Evolutionary conservation across 2,797 vertebrate species (phyloP).

Genomic region (Brotogeris chrysoptera): DNA sequence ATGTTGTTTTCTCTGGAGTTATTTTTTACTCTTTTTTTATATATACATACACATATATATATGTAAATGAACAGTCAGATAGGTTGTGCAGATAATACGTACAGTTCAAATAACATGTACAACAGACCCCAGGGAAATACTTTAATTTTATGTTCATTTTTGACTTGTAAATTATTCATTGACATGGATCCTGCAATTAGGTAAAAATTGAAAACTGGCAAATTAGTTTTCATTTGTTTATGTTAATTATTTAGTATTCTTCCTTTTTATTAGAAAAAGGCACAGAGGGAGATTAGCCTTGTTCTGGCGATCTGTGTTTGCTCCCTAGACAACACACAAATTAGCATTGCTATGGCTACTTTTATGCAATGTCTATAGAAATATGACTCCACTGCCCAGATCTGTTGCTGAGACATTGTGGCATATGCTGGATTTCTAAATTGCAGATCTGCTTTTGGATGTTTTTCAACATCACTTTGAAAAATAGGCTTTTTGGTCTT

Average conservation of each 20-base stretch:
- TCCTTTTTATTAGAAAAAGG: slow-evolving; percentile 29
- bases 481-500: background rate
- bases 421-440: background rate
- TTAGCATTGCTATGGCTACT: background rate
- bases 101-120: slow-evolving; percentile 38
- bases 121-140: slow-evolving; percentile 57
- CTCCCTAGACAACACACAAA: slow-evolving; percentile 22
- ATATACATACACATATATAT: background rate
- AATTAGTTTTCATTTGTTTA: slow-evolving; percentile 78
- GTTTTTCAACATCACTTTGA: background rate
- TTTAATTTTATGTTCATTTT: slow-evolving; percentile 65
- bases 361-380: background rate
- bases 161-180: slow-evolving; percentile 76
- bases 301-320: background rate
- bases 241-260: slow-evolving; percentile 72
- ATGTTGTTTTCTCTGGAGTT: slow-evolving; percentile 73
- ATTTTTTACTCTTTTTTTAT: slow-evolving; percentile 56
- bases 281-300: background rate
- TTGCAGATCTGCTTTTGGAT: background rate
- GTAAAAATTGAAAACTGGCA: slow-evolving; percentile 70
- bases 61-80: slow-evolving; percentile 61
- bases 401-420: background rate
- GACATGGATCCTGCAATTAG: slow-evolving; percentile 34
- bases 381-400: background rate
- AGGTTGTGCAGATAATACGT: slow-evolving; percentile 46